Base-by-base conservation (phyloP, 2,888 invertebrate genomes). In the Conus canariensis region DNA sequence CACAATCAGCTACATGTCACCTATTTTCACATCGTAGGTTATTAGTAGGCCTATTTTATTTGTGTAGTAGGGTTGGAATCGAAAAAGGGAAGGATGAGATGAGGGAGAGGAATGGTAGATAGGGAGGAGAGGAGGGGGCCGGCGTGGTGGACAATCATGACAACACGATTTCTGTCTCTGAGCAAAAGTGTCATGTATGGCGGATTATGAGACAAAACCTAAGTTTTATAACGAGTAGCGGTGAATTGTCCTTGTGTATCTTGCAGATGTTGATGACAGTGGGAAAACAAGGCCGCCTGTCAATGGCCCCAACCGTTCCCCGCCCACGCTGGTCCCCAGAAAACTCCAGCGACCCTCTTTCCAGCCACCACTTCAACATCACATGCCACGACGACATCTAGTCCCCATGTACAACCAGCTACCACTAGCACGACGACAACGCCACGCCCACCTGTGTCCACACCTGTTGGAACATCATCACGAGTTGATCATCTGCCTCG, bases 241-340 rank as follows among this genome's bases (percentile, higher is more conserved):
- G 45, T 45, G 45, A 45, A 45, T 45, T 45, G 45, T 45, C 45
- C 45, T 64, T 77, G 77, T 30, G 30, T 77, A 9, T 19, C 14
- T 59, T 89, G 56, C 85, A 89, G 89, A 89, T 2, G 58, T 85
- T 14, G 89, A 89, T n/a, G n/a, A 58, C 70, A 89, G 77, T 19
- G 9, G 14, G 7, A 22, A 25, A 67, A 85, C 89, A 6, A 85
- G 70, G 10, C 89, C 89, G 14, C 89, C 89, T 8, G 67, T 89
- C 9, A 67, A 67, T 2, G 7, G 74, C 0, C 85, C 74, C 14
- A 1, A 77, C 25, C 58, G 45, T 19, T n/a, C 56, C n/a, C 89
- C 89, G 7, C 74, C 70, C 25, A 59, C 59, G 9, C 22, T 74
- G 9, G 87, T 87, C 5, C 87, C 56, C 89, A 89, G 85, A 77